Evolutionary conservation across 2,888 invertebrate genomes (phyloP).

Genomic region (Drosophila monieri): DNA sequence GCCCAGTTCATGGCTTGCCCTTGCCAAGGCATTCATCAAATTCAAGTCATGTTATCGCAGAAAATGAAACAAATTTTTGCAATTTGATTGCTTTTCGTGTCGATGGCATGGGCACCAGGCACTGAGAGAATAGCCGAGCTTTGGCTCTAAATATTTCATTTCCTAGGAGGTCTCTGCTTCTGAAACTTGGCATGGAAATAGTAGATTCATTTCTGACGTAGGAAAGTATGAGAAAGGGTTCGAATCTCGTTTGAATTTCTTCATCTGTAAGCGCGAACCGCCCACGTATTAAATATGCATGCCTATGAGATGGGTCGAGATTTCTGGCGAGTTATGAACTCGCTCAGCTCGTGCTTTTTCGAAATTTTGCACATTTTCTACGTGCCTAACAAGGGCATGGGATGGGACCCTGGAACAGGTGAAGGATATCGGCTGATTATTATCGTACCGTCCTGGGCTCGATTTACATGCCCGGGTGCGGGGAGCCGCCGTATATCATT

Average conservation of each 20-base stretch:
- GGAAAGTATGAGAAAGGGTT: neutral
- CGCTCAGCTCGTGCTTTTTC: slow-evolving; percentile 44
- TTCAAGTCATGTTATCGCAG: slow-evolving; percentile 79
- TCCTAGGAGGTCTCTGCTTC: no score
- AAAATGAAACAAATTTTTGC: slow-evolving; percentile 79
- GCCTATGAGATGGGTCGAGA: slow-evolving; percentile 56
- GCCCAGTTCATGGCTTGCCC: slow-evolving; percentile 23
- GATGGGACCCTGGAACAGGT: slow-evolving; percentile 21
- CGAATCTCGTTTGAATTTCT: neutral
- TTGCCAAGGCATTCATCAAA: slow-evolving; percentile 77
- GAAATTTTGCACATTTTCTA: slow-evolving; percentile 74
- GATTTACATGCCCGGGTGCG: slow-evolving; percentile 49
- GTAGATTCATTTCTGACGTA: no score
- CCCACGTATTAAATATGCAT: slow-evolving; percentile 70
- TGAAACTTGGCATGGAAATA: no score
- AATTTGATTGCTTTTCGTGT: slow-evolving; percentile 78
- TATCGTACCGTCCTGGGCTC: slow-evolving; percentile 38
- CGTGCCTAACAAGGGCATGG: slow-evolving; percentile 58
- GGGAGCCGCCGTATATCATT: slow-evolving; percentile 47
- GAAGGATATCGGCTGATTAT: slow-evolving; percentile 41
- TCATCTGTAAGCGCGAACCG: slow-evolving; percentile 11
- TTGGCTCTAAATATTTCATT: neutral
- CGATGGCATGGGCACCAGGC: slow-evolving; percentile 52
- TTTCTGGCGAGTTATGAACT: slow-evolving; percentile 65
- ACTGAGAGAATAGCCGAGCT: neutral